Evolutionary conservation across 2,797 vertebrate species (phyloP).

Genomic region (Delichon dasypus): DNA sequence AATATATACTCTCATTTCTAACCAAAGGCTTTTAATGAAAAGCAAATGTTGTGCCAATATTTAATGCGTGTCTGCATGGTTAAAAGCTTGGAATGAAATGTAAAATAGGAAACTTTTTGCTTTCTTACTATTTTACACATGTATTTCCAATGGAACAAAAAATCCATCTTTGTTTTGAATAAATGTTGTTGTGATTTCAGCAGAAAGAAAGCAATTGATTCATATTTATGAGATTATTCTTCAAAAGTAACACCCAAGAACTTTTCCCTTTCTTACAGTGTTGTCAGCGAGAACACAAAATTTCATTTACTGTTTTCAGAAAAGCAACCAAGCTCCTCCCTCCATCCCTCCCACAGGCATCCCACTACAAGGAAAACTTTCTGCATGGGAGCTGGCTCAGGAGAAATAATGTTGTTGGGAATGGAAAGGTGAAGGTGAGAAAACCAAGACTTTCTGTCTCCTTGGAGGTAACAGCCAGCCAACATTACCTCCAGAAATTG

Average conservation of each 20-base stretch:
- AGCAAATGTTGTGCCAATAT: background rate
- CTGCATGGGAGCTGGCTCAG: background rate
- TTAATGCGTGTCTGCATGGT: background rate
- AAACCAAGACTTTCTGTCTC: background rate
- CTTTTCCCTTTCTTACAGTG: constrained; percentile 41
- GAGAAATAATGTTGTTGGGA: background rate
- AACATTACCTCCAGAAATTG: background rate
- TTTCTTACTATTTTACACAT: background rate
- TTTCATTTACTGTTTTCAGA: constrained; percentile 57
- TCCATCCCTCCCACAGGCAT: background rate
- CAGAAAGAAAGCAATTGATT: constrained; percentile 46
- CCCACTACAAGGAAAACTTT: constrained; percentile 36
- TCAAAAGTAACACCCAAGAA: constrained; percentile 21
- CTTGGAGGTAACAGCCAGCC: background rate
- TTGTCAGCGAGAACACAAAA: constrained; percentile 41
- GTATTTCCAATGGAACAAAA: constrained; percentile 7
- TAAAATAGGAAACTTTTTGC: background rate
- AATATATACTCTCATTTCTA: background rate
- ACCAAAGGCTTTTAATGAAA: background rate
- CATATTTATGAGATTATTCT: constrained; percentile 52
- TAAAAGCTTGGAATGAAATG: background rate
- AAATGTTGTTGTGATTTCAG: constrained; percentile 46
- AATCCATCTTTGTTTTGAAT: constrained; percentile 21
- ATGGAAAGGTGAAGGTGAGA: background rate
- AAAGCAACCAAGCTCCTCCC: constrained; percentile 38